phyloP scores from a whole-genome alignment of 1,140 invertebrate genomes.

The Heliconius hermathena region DNA sequence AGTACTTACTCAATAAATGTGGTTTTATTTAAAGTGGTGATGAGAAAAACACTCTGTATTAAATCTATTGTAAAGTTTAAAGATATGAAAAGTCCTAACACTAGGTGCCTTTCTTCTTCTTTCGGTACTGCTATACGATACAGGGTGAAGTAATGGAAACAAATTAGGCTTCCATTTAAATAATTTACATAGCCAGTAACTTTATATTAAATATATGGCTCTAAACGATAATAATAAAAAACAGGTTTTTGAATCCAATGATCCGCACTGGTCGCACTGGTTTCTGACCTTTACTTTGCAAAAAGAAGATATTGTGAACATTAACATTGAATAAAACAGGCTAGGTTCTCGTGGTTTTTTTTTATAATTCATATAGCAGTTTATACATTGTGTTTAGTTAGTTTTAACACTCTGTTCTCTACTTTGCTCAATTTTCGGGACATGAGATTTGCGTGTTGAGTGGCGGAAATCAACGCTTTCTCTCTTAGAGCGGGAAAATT shows the following conservation, averaged over 20 bases:
- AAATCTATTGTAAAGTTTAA: too few species aligned
- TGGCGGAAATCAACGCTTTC: too few species aligned
- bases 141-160: background rate
- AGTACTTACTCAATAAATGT: too few species aligned
- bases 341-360: background rate
- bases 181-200: background rate
- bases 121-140: too few species aligned
- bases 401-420: too few species aligned
- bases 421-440: too few species aligned
- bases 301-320: slow-evolving; percentile 7
- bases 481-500: too few species aligned
- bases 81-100: too few species aligned
- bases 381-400: background rate
- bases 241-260: slow-evolving; percentile 18
- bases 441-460: too few species aligned
- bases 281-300: slow-evolving; percentile 19
- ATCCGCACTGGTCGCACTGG: slow-evolving; percentile 14
- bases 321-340: slow-evolving; percentile 9
- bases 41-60: too few species aligned
- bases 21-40: too few species aligned
- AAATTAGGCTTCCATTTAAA: background rate
- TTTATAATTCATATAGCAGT: background rate
- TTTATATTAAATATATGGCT: background rate
- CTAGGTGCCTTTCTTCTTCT: too few species aligned
- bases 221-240: slow-evolving; percentile 9